Percentiles rank a stretch among this genome's conserved stretches.
These are phyloP conservation scores for Callipepla californica DNA, from an alignment of 2,113 vertebrate species.

Conservation along the genomic window DNA sequence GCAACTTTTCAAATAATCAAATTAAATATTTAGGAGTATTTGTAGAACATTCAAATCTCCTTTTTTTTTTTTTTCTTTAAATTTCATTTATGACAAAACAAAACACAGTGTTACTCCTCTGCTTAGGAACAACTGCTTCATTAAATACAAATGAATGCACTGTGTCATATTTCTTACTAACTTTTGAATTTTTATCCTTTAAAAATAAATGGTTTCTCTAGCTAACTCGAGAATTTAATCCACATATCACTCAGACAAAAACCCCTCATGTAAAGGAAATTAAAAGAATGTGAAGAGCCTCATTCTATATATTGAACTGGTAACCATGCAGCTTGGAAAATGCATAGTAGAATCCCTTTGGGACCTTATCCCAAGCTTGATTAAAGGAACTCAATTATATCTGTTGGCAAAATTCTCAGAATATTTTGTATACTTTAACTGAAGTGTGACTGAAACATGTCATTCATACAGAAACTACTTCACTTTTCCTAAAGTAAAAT, in stretches of 20 bases:
- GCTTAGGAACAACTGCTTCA: background rate
- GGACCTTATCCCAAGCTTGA: background rate
- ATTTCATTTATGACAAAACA: background rate
- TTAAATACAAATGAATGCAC: background rate
- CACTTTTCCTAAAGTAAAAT: slow-evolving; percentile 10
- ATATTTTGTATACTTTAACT: slow-evolving; percentile 37
- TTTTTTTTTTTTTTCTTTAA: background rate
- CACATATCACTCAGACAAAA: background rate
- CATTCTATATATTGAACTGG: background rate
- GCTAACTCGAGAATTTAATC: background rate
- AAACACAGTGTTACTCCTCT: background rate
- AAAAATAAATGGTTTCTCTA: background rate
- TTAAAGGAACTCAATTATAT: slow-evolving; percentile 41
- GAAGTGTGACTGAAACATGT: slow-evolving; percentile 51
- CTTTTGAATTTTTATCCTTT: background rate
- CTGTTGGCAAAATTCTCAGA: slow-evolving; percentile 22
- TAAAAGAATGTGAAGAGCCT: background rate
- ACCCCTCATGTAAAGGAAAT: background rate
- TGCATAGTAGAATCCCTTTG: slow-evolving; percentile 1
- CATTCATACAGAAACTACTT: slow-evolving; percentile 38
- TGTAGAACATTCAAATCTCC: background rate
- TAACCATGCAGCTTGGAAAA: background rate
- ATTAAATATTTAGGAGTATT: background rate
- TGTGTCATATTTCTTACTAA: background rate
- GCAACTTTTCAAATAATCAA: background rate